Conservation (phyloP, 2,113 vertebrate genomes). For the Phyllopteryx taeniolatus region DNA sequence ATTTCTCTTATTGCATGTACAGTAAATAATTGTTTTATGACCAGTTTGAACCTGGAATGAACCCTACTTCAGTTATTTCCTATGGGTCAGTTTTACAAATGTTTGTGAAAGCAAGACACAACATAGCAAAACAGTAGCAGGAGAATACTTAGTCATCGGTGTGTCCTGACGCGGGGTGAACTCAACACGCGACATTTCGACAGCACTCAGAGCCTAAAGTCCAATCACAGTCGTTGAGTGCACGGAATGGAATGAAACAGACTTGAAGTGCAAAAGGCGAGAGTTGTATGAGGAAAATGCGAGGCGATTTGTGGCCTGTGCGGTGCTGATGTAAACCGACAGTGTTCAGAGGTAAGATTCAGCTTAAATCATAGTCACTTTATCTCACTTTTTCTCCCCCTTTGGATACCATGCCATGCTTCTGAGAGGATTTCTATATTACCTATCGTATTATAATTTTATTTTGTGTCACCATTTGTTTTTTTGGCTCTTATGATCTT, state of each 20-base stretch:
- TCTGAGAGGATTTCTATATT: not conserved
- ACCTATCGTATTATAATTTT: not conserved
- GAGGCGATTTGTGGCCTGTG: slow-evolving; percentile 1
- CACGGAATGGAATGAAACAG: not conserved
- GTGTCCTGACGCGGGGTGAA: not conserved
- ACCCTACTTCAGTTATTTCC: not conserved
- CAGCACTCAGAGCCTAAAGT: not conserved
- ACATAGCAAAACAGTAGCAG: not conserved
- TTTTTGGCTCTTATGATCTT: not conserved
- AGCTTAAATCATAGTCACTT: slow-evolving; percentile 3
- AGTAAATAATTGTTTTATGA: not conserved
- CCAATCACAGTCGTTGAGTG: not conserved
- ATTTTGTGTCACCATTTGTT: not conserved
- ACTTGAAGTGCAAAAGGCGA: slow-evolving; percentile 2
- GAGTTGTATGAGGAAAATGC: not conserved
- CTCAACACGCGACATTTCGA: not conserved
- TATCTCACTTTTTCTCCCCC: not conserved
- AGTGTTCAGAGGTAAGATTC: slow-evolving; percentile 8
- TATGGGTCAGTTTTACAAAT: not conserved
- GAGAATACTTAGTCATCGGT: not conserved
- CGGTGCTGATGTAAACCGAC: slow-evolving; percentile 6
- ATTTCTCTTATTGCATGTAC: no score
- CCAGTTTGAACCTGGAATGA: not conserved
- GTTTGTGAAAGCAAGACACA: not conserved
- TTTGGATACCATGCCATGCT: not conserved